Base-by-base conservation (phyloP, 2,113 vertebrate species). In the Helogale parvula region DNA sequence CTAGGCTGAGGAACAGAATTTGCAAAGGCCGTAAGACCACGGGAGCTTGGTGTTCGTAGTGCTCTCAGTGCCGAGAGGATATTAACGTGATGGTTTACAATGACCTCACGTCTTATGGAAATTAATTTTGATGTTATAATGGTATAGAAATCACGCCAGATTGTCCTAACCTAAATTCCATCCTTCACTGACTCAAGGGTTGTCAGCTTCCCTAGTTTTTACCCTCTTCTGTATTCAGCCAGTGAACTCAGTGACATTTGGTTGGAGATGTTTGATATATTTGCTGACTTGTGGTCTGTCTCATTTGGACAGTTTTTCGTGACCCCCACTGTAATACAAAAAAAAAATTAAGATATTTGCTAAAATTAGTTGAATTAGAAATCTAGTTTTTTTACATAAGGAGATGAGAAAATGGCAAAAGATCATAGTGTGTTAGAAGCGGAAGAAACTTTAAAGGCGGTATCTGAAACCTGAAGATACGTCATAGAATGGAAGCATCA, bases 401-500 rank as follows among this genome's bases (percentile, higher is more conserved):
- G 45, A 89, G 50, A 57, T 12, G 74, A 52, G 33, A 71, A 69
- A 82, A 84, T 81, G 65, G n/a, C 25, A 45, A 54, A 77, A 50
- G 57, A 71, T 91, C 17, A 50, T 31, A 41, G 15, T 38, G 0
- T 92, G 33, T 93, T 82, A 65, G 31, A 85, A 57, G 54, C 69
- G 41, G 23, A 94, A 93, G 57, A 79, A 66, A 84, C 72, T 60
- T 80, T 60, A 90, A 83, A 93, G 57, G 66, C 31, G 90, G n/a
- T 72, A 85, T 21, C 35, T 16, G n/a, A 57, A 79, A 25, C 41
- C 3, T 31, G 63, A 95, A 72, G 90, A 38, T 54, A 47, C 80
- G 52, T 35, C 83, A 41, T 3, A 88, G 8, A 72, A 66, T 63
- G 77, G 79, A 80, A 50, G 11, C 76, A 79, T 50, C 66, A 88